phyloP scores from a whole-genome alignment of 2,113 vertebrate genomes.

The Ondatra zibethicus region DNA sequence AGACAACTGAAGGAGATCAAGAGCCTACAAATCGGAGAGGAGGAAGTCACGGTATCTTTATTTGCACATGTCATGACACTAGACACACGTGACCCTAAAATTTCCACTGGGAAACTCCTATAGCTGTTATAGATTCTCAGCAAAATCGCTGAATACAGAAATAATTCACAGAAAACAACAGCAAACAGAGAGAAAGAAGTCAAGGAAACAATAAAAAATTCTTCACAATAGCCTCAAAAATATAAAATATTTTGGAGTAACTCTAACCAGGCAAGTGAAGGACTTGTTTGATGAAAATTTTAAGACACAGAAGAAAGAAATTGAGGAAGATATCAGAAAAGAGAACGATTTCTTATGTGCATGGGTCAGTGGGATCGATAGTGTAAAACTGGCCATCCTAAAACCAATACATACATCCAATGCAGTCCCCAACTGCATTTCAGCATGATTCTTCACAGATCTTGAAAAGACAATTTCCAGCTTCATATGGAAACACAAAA shows the following conservation, averaged over 20 bases:
- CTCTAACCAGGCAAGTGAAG: not conserved
- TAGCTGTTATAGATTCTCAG: not conserved
- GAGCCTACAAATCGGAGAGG: not conserved
- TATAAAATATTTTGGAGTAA: not conserved
- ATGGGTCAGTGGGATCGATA: not conserved
- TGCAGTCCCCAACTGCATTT: not conserved
- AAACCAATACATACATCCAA: not conserved
- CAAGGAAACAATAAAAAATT: not conserved
- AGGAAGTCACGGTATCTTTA: not conserved
- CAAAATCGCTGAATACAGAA: not conserved
- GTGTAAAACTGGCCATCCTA: not conserved
- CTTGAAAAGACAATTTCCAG: not conserved
- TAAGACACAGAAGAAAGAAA: not conserved
- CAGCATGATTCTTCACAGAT: not conserved
- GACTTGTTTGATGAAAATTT: not conserved
- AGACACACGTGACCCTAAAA: not conserved
- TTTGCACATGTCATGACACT: not conserved
- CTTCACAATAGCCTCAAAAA: not conserved
- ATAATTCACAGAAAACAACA: not conserved
- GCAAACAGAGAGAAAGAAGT: not conserved
- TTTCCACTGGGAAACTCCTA: not conserved
- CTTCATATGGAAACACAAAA: not conserved
- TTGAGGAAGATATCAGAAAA: not conserved
- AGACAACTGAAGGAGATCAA: not conserved
- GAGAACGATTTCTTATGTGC: not conserved